Evolutionary conservation across 2,888 invertebrate genomes (phyloP).

Genomic region (Tenthredo livida): DNA sequence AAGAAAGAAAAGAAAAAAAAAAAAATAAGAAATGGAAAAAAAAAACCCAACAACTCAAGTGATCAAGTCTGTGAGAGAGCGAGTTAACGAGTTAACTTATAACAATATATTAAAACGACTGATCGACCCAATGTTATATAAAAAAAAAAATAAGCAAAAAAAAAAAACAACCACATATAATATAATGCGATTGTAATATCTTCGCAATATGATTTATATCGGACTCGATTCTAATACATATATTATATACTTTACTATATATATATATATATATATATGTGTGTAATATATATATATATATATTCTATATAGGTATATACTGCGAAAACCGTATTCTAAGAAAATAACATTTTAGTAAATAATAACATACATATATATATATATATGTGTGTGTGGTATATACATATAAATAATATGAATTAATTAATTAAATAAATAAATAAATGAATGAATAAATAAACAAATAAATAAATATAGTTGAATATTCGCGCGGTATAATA

Average conservation of each 20-base stretch:
- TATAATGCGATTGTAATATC: too few relatives aligned
- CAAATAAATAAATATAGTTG: neutral
- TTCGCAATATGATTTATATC: neutral
- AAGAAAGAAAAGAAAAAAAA: neutral
- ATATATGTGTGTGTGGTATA: too few relatives aligned
- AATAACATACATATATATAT: too few relatives aligned
- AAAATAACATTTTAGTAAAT: neutral
- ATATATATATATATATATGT: neutral
- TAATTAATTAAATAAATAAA: neutral
- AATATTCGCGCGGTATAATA: neutral
- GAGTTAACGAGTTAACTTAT: neutral
- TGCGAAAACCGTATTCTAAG: too few relatives aligned
- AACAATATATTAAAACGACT: constrained; percentile 24
- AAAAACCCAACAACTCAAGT: neutral
- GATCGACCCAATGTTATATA: constrained; percentile 23
- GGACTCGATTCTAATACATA: neutral
- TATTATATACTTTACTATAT: neutral
- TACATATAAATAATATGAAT: neutral
- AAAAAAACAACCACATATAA: too few relatives aligned
- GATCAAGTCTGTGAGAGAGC: constrained; percentile 4
- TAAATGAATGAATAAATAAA: neutral
- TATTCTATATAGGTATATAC: neutral
- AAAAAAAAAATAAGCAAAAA: too few relatives aligned
- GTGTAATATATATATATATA: neutral
- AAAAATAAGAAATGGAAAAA: neutral